phyloP scores from a whole-genome alignment of 2,113 vertebrate genomes.

The Pachypanchax playfairii region DNA sequence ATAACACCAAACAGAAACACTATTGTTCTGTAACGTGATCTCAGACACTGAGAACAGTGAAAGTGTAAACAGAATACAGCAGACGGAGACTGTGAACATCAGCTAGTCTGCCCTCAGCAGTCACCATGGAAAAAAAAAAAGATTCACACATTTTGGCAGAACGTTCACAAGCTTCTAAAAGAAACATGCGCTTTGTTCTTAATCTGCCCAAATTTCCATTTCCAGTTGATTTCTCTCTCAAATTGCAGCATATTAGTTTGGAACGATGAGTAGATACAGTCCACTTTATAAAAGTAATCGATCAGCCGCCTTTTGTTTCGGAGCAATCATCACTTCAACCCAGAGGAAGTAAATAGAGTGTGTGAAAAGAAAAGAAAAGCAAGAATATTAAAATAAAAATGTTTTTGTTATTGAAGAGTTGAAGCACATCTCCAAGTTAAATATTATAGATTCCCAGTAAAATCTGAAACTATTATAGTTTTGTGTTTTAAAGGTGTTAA shows the following conservation, averaged over 20 bases:
- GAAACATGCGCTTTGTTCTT: constrained; percentile 64
- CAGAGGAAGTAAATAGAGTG: constrained; percentile 55
- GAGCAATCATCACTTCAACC: constrained; percentile 65
- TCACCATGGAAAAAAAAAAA: constrained; percentile 24
- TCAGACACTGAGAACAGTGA: constrained; percentile 11
- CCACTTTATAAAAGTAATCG: constrained; percentile 65
- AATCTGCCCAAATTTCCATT: constrained; percentile 71
- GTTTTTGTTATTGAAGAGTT: constrained; percentile 38
- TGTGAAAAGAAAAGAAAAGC: constrained; percentile 58
- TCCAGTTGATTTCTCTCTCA: constrained; percentile 66
- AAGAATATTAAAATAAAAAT: constrained; percentile 51
- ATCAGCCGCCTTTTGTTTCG: constrained; percentile 58
- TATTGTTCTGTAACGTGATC: constrained; percentile 29
- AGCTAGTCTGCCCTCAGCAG: constrained; percentile 26
- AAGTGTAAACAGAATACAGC: constrained; percentile 39
- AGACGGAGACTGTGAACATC: constrained; percentile 47
- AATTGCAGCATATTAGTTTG: constrained; percentile 61
- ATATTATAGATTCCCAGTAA: constrained; percentile 52
- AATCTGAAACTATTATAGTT: constrained; percentile 32
- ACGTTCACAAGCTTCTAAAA: constrained; percentile 48
- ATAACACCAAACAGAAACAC: constrained; percentile 7
- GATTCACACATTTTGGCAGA: constrained; percentile 60
- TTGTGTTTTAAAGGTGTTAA: constrained; percentile 10
- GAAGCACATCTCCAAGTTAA: constrained; percentile 24
- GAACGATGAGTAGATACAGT: constrained; percentile 54